Evolutionary conservation across 2,797 vertebrate species (phyloP), one percentile per base, ranked within the genome.

Genomic region (Galago senegalensis): DNA sequence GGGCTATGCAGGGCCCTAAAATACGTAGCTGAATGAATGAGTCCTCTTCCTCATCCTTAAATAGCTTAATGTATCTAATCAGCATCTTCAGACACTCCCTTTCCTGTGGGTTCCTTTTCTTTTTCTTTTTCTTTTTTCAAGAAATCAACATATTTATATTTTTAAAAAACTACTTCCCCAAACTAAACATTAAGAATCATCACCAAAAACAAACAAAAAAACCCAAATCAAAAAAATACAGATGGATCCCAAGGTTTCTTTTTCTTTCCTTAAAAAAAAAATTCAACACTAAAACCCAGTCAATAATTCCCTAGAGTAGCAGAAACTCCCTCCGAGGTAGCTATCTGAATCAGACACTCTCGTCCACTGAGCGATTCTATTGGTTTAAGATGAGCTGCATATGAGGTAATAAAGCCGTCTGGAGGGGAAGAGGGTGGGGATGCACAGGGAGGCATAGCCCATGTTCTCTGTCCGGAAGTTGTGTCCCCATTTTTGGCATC

Each of bases 101-200:
- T 91, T 82, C 31, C 56, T 72, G 13, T 37, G 18, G 56, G 20
- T 88, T 76, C 40, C 16, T 77, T 70, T 89, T 29, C 34, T 87
- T 79, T 49, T 49, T 27, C 37, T 40, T 40, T 40, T 40, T 40
- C 5, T 40, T 40, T 40, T 40, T 40, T 10, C 56, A 96, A 95
- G 63, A 96, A 95, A 80, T 9, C 82, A 84, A 94, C 65, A 93
- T 87, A 90, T 97, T 97, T 97, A 97, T 96, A 69, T 56, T 89
- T 40, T 80, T 93, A 87, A 82, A 65, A 49, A 91, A 46, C 96
- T 96, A 97, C 83, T 96, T 97, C 89, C 97, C 91, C 92, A 94
- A 94, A 96, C 95, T 97, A 96, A 97, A 97, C 97, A 92, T 96
- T 94, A 97, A 95, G 60, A 97, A 97, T 79, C 90, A 88, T 84